Evolutionary conservation across 2,113 vertebrate species (phyloP).

Genomic region (Ammospiza caudacuta): DNA sequence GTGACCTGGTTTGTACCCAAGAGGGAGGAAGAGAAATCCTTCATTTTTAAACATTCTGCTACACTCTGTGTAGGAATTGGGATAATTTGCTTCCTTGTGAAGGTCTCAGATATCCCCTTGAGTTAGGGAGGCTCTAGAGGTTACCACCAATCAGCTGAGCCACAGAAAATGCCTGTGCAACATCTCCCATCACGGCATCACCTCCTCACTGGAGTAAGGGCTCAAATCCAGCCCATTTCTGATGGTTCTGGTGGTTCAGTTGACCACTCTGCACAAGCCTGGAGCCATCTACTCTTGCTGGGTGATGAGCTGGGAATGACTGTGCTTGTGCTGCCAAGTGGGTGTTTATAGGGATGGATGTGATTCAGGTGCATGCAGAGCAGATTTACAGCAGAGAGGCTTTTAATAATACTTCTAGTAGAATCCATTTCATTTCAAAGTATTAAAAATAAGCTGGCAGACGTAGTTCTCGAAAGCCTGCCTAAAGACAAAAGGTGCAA

Average conservation of each 20-base stretch:
- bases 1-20: not conserved
- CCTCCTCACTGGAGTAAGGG: rapidly evolving
- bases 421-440: not conserved
- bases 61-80: not conserved
- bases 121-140: not conserved
- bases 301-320: not conserved
- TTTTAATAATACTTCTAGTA: not conserved
- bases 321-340: not conserved
- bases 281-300: not conserved
- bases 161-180: not conserved
- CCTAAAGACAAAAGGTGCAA: not conserved
- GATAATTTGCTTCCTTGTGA: not conserved
- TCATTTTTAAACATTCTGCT: not conserved
- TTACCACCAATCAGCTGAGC: not conserved
- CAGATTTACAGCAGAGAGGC: not conserved
- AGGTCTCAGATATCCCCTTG: not conserved
- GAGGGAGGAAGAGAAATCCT: not conserved
- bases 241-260: not conserved
- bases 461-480: not conserved
- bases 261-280: not conserved
- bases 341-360: not conserved
- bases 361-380: not conserved
- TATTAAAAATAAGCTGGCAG: not conserved
- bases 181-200: not conserved
- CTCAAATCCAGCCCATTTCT: not conserved